Conservation (phyloP, 2,113 vertebrate species). For the Colossoma macropomum region DNA sequence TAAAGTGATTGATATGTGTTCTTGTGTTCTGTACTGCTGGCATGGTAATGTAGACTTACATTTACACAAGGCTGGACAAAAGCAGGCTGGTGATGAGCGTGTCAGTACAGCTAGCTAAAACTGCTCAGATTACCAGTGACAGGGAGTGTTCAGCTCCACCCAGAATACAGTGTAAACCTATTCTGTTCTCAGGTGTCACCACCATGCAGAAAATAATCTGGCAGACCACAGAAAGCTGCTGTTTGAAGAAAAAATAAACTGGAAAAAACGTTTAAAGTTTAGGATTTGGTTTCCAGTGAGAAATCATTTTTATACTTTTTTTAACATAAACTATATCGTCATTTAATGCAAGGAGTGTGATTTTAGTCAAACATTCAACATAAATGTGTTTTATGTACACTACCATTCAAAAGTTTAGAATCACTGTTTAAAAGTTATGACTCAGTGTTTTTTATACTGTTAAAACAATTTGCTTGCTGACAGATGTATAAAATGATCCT, state of each 20-base stretch:
- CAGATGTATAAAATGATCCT: too few species aligned
- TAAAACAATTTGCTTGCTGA: too few species aligned
- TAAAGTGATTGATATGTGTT: slow-evolving; percentile 12
- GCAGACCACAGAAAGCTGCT: neutral
- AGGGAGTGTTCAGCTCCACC: neutral
- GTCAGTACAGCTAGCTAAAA: slow-evolving; percentile 1
- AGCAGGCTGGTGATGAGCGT: slow-evolving; percentile 19
- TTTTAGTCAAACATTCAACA: too few species aligned
- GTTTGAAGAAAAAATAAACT: neutral
- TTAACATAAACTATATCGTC: too few species aligned
- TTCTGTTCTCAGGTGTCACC: neutral
- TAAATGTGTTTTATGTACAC: too few species aligned
- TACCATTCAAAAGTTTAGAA: too few species aligned
- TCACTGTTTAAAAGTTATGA: too few species aligned
- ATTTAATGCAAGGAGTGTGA: too few species aligned
- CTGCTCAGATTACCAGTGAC: slow-evolving; percentile 16
- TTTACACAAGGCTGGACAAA: slow-evolving; percentile 40
- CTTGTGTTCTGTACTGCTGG: neutral
- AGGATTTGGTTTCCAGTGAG: too few species aligned
- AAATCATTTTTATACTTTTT: too few species aligned
- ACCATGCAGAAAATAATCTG: neutral
- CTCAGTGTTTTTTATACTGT: too few species aligned
- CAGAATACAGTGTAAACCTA: neutral
- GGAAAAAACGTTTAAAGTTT: neutral
- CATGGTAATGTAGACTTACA: neutral